These are phyloP conservation scores for Crocallis elinguaria DNA, from an alignment of 2,888 invertebrate species.

Conservation along the genomic window DNA sequence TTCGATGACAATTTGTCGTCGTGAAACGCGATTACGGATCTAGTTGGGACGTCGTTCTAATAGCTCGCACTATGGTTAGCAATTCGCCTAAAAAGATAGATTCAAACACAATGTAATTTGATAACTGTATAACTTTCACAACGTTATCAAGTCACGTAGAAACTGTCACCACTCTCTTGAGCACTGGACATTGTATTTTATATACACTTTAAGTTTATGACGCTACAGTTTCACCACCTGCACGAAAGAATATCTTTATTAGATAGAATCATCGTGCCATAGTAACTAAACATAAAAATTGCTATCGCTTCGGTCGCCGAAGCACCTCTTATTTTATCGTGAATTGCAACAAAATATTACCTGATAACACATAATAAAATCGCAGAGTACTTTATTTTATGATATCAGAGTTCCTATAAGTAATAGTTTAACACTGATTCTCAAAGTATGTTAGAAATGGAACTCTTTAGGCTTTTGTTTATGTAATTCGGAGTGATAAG, in stretches of 20 bases:
- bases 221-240: not conserved
- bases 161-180: not conserved
- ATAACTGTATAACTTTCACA: too few relatives aligned
- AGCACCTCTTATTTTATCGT: slow-evolving; percentile 70
- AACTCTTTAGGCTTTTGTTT: too few relatives aligned
- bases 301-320: slow-evolving; percentile 59
- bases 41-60: too few relatives aligned
- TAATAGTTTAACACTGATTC: slow-evolving; percentile 6
- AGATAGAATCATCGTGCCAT: slow-evolving; percentile 34
- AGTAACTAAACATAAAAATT: slow-evolving; percentile 52
- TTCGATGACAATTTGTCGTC: too few relatives aligned
- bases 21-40: too few relatives aligned
- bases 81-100: too few relatives aligned
- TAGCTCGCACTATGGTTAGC: too few relatives aligned
- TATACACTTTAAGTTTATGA: not conserved
- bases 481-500: too few relatives aligned
- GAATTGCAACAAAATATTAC: slow-evolving; percentile 63
- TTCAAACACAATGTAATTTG: too few relatives aligned
- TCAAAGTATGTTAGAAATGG: too few relatives aligned
- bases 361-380: slow-evolving; percentile 67
- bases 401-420: slow-evolving; percentile 51
- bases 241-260: not conserved
- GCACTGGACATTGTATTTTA: not conserved
- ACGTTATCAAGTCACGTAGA: not conserved
- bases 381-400: slow-evolving; percentile 56